Evolutionary conservation across 2,797 vertebrate genomes (phyloP).

Genomic region (Sphenopsis melanotis): DNA sequence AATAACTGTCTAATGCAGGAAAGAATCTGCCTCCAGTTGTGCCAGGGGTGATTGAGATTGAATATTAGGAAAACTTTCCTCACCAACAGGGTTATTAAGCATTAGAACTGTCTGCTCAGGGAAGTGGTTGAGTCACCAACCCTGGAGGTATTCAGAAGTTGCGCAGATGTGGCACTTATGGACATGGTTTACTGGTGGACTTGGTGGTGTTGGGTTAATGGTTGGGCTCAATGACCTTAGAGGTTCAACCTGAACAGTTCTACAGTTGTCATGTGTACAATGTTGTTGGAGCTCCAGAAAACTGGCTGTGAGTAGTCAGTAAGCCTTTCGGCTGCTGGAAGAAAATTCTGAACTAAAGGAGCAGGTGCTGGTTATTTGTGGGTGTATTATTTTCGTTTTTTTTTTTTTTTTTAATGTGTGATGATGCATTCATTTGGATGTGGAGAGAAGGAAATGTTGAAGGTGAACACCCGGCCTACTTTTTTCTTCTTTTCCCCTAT

Average conservation of each 20-base stretch:
- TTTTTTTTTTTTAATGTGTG: neutral
- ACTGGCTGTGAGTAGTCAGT: neutral
- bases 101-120: neutral
- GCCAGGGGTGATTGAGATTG: neutral
- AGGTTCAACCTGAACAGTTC: neutral
- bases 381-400: accelerated
- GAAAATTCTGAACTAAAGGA: neutral
- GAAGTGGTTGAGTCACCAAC: neutral
- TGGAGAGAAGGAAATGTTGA: neutral
- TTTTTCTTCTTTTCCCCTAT: neutral
- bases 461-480: neutral
- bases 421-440: neutral
- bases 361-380: neutral
- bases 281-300: neutral
- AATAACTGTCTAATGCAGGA: neutral
- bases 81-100: neutral
- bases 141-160: neutral
- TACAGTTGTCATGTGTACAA: neutral
- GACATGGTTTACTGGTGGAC: neutral
- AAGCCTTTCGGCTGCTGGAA: neutral
- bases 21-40: neutral
- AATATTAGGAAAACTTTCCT: neutral
- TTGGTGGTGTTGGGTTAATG: neutral
- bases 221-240: neutral
- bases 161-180: neutral